Evolutionary conservation across 2,113 vertebrate species (phyloP), one percentile per base, ranked within the genome.

Genomic region (Candoia aspera): DNA sequence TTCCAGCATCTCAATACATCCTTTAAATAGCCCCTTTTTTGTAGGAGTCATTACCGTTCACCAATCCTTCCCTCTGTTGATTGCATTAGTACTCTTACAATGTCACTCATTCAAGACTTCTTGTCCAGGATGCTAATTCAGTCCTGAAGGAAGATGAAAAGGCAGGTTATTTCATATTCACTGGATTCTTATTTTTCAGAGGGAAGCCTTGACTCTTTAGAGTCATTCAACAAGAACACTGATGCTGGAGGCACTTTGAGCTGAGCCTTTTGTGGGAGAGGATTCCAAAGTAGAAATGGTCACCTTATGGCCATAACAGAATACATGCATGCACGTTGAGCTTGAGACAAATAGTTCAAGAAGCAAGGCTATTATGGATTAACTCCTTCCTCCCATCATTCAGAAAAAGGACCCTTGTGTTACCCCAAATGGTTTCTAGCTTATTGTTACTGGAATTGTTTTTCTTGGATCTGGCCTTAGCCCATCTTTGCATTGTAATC

Each of bases 31-130:
- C 57, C 11, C 6, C 26, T 37, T 83, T 46, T 54, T 57, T 12
- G 85, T 42, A 64, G 73, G 62, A 87, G 54, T 87, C 89, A 62
- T 62, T 93, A 90, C 62, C 15, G 8, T 57, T 90, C 54, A 19
- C 62, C 29, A 42, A 11, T 90, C 42, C 46, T 73, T 79, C 53
- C 37, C 62, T 90, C 29, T 21, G 55, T 68, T 87, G 89, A 90
- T 87, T 83, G 89, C 37, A 33, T 90, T 55, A 46, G 85, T 46
- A 62, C 86, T 54, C 23, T 60, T 15, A 54, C 26, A 26, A 49
- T 15, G 6, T 13, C 29, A 55, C 89, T 87, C 19, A 33, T 3
- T 8, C 37, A 87, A 59, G 64, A 29, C 84, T 86, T 42, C 55
- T 64, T 87, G 37, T 13, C 12, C 59, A 53, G 79, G 54, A 64